Conservation (phyloP, 2,797 vertebrate genomes). For the Phrynocephalus guinanensis region DNA sequence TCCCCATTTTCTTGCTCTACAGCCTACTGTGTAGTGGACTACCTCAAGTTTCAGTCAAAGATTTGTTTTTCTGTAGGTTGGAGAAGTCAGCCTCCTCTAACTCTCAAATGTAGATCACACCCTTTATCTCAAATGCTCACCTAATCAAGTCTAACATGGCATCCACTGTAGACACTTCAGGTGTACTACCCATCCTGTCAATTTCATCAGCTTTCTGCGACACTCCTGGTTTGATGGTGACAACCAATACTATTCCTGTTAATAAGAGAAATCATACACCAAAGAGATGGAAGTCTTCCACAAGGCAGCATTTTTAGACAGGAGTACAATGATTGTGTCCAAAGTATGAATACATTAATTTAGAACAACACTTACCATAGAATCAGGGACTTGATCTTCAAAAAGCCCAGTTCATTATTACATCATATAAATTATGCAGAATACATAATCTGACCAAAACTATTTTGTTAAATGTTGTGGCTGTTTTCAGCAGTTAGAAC, state of each 20-base stretch:
- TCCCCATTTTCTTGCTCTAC: neutral
- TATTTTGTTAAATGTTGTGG: neutral
- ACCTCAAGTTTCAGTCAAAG: neutral
- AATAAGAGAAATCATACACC: conserved; percentile 49
- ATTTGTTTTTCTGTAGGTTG: neutral
- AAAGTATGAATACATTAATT: neutral
- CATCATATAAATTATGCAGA: neutral
- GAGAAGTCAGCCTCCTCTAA: neutral
- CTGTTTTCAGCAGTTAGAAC: neutral
- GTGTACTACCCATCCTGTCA: conserved; percentile 87
- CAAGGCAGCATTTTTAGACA: neutral
- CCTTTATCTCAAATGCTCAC: conserved; percentile 66
- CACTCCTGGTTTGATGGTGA: conserved; percentile 93
- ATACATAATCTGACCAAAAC: neutral
- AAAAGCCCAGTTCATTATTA: conserved; percentile 12
- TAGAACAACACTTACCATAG: neutral
- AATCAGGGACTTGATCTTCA: neutral
- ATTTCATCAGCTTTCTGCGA: conserved; percentile 88
- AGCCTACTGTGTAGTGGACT: neutral
- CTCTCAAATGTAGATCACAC: neutral
- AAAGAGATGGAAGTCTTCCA: conserved; percentile 17
- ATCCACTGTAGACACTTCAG: conserved; percentile 92
- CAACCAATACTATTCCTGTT: conserved; percentile 92
- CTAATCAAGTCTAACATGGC: conserved; percentile 93
- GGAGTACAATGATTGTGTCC: neutral